Percentiles rank a stretch among this genome's conserved stretches.
phyloP scores from a whole-genome alignment of 1,140 invertebrate genomes.

The Hyles vespertilio region DNA sequence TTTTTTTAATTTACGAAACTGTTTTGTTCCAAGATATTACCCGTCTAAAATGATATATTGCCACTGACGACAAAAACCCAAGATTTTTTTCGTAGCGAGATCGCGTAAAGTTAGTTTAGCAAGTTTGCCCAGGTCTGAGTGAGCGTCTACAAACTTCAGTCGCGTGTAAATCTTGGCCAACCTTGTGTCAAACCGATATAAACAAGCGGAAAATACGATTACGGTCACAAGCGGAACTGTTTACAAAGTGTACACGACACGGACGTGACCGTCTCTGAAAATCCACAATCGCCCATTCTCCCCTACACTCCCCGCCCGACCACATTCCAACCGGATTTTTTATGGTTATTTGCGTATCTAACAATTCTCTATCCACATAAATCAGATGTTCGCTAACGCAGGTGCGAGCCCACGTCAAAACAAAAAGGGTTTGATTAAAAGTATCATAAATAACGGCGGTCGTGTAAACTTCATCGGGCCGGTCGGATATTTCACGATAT shows the following conservation, averaged over 20 bases:
- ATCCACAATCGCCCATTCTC: slow-evolving; percentile 8
- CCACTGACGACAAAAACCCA: not conserved
- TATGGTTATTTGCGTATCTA: slow-evolving; percentile 28
- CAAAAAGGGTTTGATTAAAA: slow-evolving; percentile 11
- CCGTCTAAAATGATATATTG: slow-evolving; percentile 22
- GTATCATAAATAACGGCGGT: slow-evolving; percentile 13
- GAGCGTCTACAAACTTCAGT: slow-evolving; percentile 18
- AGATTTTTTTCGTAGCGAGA: not conserved
- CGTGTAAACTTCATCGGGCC: slow-evolving; percentile 8
- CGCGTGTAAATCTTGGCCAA: slow-evolving; percentile 23
- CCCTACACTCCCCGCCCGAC: not conserved
- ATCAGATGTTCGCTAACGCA: slow-evolving; percentile 1
- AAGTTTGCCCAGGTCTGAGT: slow-evolving; percentile 17
- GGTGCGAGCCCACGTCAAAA: not conserved
- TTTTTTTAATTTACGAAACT: slow-evolving; percentile 24
- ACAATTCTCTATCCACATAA: slow-evolving; percentile 22
- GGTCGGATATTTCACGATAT: slow-evolving; percentile 42
- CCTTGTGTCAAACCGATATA: slow-evolving; percentile 40
- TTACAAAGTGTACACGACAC: slow-evolving; percentile 41
- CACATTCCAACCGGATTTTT: slow-evolving; percentile 27
- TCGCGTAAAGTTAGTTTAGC: not conserved
- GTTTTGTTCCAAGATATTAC: slow-evolving; percentile 26
- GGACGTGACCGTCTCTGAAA: slow-evolving; percentile 40
- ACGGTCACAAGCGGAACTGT: slow-evolving; percentile 39
- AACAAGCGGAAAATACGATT: slow-evolving; percentile 42